These are phyloP conservation scores for Hippolais icterina DNA, from an alignment of 2,113 vertebrate species.

Conservation along the genomic window DNA sequence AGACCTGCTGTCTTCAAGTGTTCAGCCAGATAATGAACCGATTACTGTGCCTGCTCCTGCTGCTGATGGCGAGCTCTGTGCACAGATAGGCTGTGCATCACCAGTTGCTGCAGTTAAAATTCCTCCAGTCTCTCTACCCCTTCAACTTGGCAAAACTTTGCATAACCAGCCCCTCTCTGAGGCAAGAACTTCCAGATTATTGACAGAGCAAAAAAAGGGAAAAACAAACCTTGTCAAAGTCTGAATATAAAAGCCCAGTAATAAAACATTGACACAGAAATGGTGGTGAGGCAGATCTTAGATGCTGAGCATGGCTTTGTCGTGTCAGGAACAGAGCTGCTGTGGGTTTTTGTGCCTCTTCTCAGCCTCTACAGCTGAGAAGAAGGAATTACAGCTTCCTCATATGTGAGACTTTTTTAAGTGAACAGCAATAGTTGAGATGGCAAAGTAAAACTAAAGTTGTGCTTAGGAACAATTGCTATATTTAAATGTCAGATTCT, in stretches of 20 bases:
- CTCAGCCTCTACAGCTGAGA: neutral
- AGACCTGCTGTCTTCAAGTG: neutral
- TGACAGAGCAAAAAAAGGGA: neutral
- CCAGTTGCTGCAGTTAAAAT: neutral
- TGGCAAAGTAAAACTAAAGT: neutral
- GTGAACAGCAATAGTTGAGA: neutral
- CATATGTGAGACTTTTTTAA: neutral
- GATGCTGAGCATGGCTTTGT: neutral
- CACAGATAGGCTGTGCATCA: neutral
- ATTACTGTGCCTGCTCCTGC: neutral
- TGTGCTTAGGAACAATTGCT: neutral
- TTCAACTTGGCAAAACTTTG: neutral
- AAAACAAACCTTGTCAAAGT: neutral
- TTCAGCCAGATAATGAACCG: neutral
- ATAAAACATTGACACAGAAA: neutral
- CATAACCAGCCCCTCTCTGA: neutral
- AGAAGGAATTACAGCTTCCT: neutral
- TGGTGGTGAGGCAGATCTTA: neutral
- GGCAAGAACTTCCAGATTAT: neutral
- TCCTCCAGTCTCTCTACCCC: neutral
- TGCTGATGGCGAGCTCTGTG: accelerated
- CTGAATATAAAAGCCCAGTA: neutral
- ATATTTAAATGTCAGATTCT: neutral
- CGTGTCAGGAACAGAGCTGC: neutral
- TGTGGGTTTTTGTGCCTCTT: neutral